Base-by-base conservation (phyloP, 92 coral and sea anemone genomes). In the Pocillopora grandis region DNA sequence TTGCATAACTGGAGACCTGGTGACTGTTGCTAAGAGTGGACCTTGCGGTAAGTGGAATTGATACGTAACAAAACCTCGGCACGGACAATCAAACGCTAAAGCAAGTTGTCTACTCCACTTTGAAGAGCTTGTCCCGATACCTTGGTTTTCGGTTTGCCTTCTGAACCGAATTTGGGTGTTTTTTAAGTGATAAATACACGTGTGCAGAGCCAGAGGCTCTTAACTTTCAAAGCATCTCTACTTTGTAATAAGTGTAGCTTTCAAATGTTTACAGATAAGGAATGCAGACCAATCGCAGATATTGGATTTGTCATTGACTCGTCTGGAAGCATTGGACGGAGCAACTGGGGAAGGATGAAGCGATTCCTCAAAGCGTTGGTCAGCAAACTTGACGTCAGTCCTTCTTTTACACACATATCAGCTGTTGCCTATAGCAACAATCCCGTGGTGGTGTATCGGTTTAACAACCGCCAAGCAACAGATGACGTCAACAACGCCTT, bases 251-350 rank as follows among this genome's bases (percentile, higher is more conserved):
- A 27, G 27, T 27, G 27, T 27, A 27, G 27, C 0, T 27, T 74
- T 49, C 78, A 72, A 19, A 14, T 72, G 13, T n/a, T 72, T 35
- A 9, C 68, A 84, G 88, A 76, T 11, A 84, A 84, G 59, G 89
- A 84, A 12, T 93, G 97, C 76, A 83, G 58, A 1, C 79, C 90
- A 9, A 79, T 71, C 2, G 90, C 75, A 9, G 97, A 93, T 83
- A 69, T 93, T 8, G 97, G 88, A 7, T 88, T 93, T 79, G 73
- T 93, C 5, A 77, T 93, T 21, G 97, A 93, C 58, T 87, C 93
- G 14, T 90, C 94, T 15, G 97, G 94, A 15, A 90, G 92, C 83
- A 88, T 93, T 56, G 94, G 94, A 27, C 71, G 76, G 10, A 66
- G 66, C 12, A 88, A 91, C 91, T 93, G 93, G 88, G 89, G n/a